These are phyloP conservation scores for Pyrrhia umbra DNA, from an alignment of 2,888 invertebrate species.

Conservation along the genomic window DNA sequence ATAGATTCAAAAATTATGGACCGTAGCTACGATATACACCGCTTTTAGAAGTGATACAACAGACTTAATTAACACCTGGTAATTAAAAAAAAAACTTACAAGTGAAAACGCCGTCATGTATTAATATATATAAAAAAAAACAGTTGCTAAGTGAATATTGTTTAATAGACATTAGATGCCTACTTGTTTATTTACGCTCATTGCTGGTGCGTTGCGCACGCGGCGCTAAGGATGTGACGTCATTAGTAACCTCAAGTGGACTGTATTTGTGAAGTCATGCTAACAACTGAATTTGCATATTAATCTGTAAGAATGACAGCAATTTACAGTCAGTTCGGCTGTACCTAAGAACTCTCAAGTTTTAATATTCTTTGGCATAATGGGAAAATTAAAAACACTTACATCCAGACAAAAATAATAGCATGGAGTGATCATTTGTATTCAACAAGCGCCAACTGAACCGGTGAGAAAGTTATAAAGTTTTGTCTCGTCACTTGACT, in stretches of 20 bases:
- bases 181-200: conserved; percentile 81
- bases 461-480: too few relatives aligned
- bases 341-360: neutral
- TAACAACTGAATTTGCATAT: conserved; percentile 8
- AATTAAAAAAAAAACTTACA: neutral
- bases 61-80: neutral
- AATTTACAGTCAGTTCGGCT: neutral
- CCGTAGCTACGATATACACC: too few relatives aligned
- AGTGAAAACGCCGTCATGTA: conserved; percentile 11
- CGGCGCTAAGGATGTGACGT: conserved; percentile 67
- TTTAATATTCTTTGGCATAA: neutral
- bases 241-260: conserved; percentile 51
- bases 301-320: neutral
- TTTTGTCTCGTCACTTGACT: too few relatives aligned
- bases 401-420: too few relatives aligned
- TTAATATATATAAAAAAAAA: conserved; percentile 6
- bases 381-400: too few relatives aligned
- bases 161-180: conserved; percentile 33
- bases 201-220: conserved; percentile 67
- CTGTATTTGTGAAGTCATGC: conserved; percentile 22
- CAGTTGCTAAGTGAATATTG: conserved; percentile 43
- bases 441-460: too few relatives aligned
- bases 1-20: too few relatives aligned
- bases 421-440: too few relatives aligned
- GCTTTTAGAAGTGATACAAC: too few relatives aligned